phyloP scores from a whole-genome alignment of 1,140 invertebrate species.

The Geopemphigus sp. region DNA sequence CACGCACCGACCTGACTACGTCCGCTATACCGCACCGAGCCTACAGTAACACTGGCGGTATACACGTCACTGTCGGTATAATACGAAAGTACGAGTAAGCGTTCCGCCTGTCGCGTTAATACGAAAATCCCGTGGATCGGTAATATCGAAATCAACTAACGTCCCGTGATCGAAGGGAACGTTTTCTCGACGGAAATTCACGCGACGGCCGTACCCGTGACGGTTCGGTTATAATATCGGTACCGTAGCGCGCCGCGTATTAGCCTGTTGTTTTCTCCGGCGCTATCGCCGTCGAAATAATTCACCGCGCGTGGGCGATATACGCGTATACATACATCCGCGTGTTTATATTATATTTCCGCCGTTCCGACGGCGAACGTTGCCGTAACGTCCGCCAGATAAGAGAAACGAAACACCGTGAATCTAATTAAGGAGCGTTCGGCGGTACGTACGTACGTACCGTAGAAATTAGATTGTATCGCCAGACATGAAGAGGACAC shows the following conservation, averaged over 20 bases:
- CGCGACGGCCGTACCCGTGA: not conserved
- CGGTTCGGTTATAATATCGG: not conserved
- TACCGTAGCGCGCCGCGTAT: not conserved
- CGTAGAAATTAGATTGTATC: slow-evolving; percentile 43
- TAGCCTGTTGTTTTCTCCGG: slow-evolving; percentile 7
- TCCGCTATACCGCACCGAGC: not conserved
- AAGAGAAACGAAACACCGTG: slow-evolving; percentile 41
- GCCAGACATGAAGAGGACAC: slow-evolving; percentile 47
- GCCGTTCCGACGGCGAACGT: slow-evolving; percentile 14
- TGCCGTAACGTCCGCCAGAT: slow-evolving; percentile 26
- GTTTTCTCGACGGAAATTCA: slow-evolving; percentile 1
- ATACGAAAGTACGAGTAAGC: too few species aligned
- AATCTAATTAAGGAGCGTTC: slow-evolving; percentile 44
- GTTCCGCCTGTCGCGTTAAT: not conserved
- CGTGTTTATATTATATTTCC: slow-evolving; percentile 13
- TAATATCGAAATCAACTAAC: not conserved
- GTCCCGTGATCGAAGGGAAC: not conserved
- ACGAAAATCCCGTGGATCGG: not conserved
- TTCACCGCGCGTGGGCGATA: slow-evolving; percentile 33
- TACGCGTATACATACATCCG: too few species aligned
- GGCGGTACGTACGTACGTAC: slow-evolving; percentile 1
- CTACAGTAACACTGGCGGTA: not conserved
- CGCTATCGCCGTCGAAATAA: slow-evolving; percentile 21
- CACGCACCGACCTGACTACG: not conserved
- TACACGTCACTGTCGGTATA: not conserved